These are phyloP conservation scores for Monopis laevigella DNA, from an alignment of 2,888 invertebrate species.

Conservation along the genomic window DNA sequence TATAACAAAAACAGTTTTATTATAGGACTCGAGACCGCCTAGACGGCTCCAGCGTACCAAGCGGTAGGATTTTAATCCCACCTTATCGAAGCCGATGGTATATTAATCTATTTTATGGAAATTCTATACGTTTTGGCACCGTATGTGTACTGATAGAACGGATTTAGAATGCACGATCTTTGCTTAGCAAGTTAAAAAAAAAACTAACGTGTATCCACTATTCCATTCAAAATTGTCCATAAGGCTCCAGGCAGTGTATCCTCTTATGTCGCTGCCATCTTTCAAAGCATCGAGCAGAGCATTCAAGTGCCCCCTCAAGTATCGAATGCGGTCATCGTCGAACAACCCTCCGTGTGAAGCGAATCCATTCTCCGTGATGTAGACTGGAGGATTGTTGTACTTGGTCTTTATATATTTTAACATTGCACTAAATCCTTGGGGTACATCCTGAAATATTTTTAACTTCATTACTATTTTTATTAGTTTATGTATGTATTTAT, in stretches of 20 bases:
- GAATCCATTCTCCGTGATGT: slow-evolving; percentile 32
- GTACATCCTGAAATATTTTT: slow-evolving; percentile 26
- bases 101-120: no score
- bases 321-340: slow-evolving; percentile 36
- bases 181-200: no score
- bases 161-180: no score
- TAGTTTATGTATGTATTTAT: not conserved
- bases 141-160: no score
- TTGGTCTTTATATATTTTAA: slow-evolving; percentile 35
- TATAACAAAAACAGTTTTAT: no score
- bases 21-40: no score
- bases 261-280: slow-evolving; percentile 40
- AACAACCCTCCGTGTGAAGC: slow-evolving; percentile 29
- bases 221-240: slow-evolving; percentile 70
- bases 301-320: slow-evolving; percentile 22
- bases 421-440: slow-evolving; percentile 37
- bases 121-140: no score
- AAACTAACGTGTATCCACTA: slow-evolving; percentile 52
- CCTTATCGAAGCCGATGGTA: no score
- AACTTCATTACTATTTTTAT: not conserved
- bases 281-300: slow-evolving; percentile 34
- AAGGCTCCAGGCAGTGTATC: slow-evolving; percentile 64
- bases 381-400: slow-evolving; percentile 34
- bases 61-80: no score
- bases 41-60: no score